Evolutionary conservation across 2,113 vertebrate genomes (phyloP).

Genomic region (Pseudorectes ferrugineus): DNA sequence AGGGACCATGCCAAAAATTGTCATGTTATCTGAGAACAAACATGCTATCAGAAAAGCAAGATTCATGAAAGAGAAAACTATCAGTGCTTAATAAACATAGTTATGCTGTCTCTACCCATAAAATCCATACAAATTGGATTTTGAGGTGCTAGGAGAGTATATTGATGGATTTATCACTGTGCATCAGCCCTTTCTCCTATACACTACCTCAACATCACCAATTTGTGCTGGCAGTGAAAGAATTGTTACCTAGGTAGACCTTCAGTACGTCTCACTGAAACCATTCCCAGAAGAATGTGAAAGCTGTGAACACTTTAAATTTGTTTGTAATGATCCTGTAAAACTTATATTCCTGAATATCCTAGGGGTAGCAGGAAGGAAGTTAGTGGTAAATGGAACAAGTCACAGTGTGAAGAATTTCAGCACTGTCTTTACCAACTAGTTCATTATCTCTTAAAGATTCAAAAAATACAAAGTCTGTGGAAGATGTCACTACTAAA

Average conservation of each 20-base stretch:
- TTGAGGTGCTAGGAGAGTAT: not conserved
- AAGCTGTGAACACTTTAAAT: not conserved
- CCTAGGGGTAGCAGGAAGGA: not conserved
- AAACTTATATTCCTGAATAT: not conserved
- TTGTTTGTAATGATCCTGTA: not conserved
- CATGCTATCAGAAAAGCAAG: not conserved
- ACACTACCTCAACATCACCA: not conserved
- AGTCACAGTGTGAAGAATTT: conserved; percentile 30
- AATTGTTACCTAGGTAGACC: not conserved
- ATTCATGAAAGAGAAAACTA: not conserved
- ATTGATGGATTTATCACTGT: not conserved
- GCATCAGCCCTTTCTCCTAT: not conserved
- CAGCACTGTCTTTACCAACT: not conserved
- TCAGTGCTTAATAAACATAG: not conserved
- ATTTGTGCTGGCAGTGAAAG: not conserved
- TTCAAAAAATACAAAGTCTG: not conserved
- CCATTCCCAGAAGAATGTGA: not conserved
- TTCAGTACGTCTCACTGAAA: not conserved
- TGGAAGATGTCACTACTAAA: not conserved
- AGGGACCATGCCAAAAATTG: not conserved
- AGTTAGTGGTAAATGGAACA: conserved; percentile 13
- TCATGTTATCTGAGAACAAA: not conserved
- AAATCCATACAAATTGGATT: not conserved
- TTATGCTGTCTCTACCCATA: not conserved
- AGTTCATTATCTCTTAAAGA: not conserved